Evolutionary conservation across 2,797 vertebrate genomes (phyloP), one percentile per base, ranked within the genome.

Genomic region (Mormyrus proboscirostris): DNA sequence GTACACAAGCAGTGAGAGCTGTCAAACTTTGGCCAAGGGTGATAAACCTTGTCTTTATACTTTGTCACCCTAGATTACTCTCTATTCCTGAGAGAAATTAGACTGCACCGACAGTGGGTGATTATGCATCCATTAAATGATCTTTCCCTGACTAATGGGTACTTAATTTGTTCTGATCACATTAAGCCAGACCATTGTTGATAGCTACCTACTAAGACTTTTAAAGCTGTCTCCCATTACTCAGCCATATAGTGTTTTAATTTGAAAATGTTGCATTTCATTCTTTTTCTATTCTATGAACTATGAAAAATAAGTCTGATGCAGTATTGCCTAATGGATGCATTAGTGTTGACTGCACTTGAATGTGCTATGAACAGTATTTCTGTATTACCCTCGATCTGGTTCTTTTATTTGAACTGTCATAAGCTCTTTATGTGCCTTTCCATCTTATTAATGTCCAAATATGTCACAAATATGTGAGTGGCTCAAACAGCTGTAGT

Each of bases 91-190:
- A 16, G 69, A 41, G 69, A 38, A 76, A 76, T 76, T 76, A 76
- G 69, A 76, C 33, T 76, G 69, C 38, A 41, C 2, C 33, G 47
- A 44, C 41, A 47, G 41, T 82, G 76, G 76, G 33, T 76, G 14
- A 76, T 76, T 82, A 47, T 47, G 7, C 44, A n/a, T 82, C 41
- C 76, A 82, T 47, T 82, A 82, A 82, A n/a, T 82, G 76, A 82
- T 47, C 76, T 82, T 47, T 44, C 76, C 76, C 16, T 82, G 38
- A 82, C 41, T 82, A 82, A 82, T 47, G 76, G 76, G 16, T 79
- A 47, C 41, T 47, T 82, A 22, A 47, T 82, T 82, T 82, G 41
- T 22, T 82, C 76, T 47, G 38, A 82, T 82, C 41, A 47, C 76
- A 82, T 44, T 82, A 82, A 82, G 19, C 19, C 8, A 82, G 19